Evolutionary conservation across 2,113 vertebrate genomes (phyloP).

Genomic region (Grammomys surdaster): DNA sequence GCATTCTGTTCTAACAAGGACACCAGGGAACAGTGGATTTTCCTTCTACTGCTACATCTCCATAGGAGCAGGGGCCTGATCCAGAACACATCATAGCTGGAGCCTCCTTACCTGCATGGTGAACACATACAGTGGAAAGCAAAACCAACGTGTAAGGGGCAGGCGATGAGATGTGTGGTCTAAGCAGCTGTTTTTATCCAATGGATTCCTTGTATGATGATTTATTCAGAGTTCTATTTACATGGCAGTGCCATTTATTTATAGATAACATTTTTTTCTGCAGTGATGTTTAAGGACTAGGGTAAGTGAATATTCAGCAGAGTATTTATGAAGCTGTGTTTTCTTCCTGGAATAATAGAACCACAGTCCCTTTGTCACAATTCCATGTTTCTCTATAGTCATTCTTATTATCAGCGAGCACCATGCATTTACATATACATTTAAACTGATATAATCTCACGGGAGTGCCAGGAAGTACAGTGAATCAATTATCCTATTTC

Average conservation of each 20-base stretch:
- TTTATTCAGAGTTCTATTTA: background rate
- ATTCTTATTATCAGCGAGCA: background rate
- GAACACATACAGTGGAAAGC: background rate
- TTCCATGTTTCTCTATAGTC: constrained; percentile 2
- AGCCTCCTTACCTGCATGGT: background rate
- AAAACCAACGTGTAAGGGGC: accelerated
- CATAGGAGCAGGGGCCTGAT: background rate
- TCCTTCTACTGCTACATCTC: background rate
- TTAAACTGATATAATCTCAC: background rate
- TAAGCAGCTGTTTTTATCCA: background rate
- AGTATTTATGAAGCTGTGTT: background rate
- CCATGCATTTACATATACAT: background rate
- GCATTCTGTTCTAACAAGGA: background rate
- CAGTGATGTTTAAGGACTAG: background rate
- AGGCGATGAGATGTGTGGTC: accelerated
- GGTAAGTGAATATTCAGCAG: background rate
- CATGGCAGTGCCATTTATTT: background rate
- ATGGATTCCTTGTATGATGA: accelerated
- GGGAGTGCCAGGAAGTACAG: background rate
- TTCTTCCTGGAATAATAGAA: constrained; percentile 25
- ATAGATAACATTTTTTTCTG: background rate
- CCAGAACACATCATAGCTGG: accelerated
- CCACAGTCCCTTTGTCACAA: background rate
- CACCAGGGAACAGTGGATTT: background rate
- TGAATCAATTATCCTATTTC: background rate